Base-by-base conservation (phyloP, 2,113 vertebrate genomes). In the Salvelinus namaycush region DNA sequence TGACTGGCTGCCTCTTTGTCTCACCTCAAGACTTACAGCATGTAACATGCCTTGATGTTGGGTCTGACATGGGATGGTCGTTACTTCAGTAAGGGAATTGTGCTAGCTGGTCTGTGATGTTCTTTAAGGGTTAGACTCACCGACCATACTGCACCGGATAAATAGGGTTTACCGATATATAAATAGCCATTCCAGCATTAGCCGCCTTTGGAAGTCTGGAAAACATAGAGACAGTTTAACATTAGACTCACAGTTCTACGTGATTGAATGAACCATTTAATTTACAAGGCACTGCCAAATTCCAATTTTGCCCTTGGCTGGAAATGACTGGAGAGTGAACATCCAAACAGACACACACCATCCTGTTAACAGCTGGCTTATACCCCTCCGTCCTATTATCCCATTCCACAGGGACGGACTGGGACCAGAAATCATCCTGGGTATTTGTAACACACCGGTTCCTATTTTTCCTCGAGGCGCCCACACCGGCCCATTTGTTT, bases 1-100 rank as follows among this genome's bases (percentile, higher is more conserved):
- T 76, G 72, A 75, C 76, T 84, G 14, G 39, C 39, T 44, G 39
- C 6, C 9, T 9, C 39, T 75, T 80, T 60, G 74, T 22, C 60
- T 75, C 75, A 72, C 76, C 76, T 74, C 83, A 27, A 1, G 81
- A 89, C 87, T 72, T 80, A 44, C 39, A 44, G 72, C 79, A 67
- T 77, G 24, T 75, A 68, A 88, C 85, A 83, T 82, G 84, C 79
- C 85, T 86, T 75, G 75, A 20, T 70, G 44, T 49, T 16, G 67
- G 70, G 49, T 78, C 72, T 83, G 86, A 87, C 83, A 82, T 79
- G 80, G 71, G 80, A 89, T 90, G 88, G 84, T 91, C 86, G 86
- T 70, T 68, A 79, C 74, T 77, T 31, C 39, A 72, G 59, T 24
- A 62, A 22, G n/a, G 7, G 59, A 62, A 18, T 14, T 54, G 20